Evolutionary conservation across 2,888 invertebrate genomes (phyloP).

Genomic region (Leptopterna dolabrata): DNA sequence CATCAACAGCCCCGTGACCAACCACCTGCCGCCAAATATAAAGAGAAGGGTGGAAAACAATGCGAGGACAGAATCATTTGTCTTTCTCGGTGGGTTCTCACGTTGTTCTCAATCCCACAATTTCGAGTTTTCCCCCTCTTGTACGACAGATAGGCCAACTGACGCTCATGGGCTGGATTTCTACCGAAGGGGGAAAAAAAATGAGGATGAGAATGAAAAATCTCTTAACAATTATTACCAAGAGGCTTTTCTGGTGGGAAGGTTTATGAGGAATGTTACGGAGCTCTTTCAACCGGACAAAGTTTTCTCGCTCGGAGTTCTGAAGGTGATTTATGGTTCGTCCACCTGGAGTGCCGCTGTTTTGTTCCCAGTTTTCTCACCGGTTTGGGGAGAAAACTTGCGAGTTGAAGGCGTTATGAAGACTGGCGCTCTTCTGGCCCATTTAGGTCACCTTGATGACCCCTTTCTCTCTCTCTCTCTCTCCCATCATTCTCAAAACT

Average conservation of each 20-base stretch:
- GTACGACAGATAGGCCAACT: not conserved
- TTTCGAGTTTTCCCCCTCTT: not conserved
- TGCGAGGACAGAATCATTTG: slow-evolving; percentile 12
- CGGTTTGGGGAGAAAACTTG: not conserved
- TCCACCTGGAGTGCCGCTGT: slow-evolving; percentile 20
- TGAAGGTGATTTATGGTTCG: slow-evolving; percentile 34
- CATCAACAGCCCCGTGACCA: not conserved
- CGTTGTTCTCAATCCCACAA: not conserved
- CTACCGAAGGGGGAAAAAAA: not conserved
- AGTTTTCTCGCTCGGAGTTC: not conserved
- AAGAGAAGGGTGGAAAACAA: not conserved
- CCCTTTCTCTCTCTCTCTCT: too few relatives aligned
- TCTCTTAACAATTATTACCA: slow-evolving; percentile 35
- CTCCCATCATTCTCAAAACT: too few relatives aligned
- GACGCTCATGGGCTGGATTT: not conserved
- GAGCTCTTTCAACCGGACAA: not conserved
- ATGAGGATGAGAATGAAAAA: not conserved
- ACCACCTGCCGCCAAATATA: slow-evolving; percentile 8
- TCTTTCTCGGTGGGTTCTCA: not conserved
- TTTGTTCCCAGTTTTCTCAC: not conserved
- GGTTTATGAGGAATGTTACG: slow-evolving; percentile 38
- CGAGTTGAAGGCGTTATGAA: not conserved
- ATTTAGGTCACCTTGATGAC: too few relatives aligned
- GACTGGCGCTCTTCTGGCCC: not conserved
- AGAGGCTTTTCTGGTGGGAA: not conserved